Base-by-base conservation (phyloP, 2,797 vertebrate genomes). In the Chloroceryle amazona region DNA sequence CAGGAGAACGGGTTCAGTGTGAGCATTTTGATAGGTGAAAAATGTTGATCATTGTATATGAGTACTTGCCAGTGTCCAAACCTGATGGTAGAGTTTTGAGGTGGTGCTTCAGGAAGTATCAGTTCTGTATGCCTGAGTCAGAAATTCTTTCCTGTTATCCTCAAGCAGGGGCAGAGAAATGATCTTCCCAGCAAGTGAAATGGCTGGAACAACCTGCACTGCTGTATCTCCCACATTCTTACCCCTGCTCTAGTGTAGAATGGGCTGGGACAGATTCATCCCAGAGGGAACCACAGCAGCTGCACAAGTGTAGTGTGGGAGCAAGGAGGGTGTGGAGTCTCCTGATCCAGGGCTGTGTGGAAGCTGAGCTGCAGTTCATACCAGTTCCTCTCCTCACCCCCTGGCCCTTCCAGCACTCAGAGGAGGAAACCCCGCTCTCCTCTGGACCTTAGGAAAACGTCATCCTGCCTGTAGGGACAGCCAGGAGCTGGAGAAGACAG, bases 141-240 rank as follows among this genome's bases (percentile, higher is more conserved):
- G 88, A 31, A 94, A 29, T 76, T 66, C 44, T 62, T 83, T 66
- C 76, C 57, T 70, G n/a, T 5, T 85, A 17, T 21, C 28, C 44
- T 74, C 25, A 33, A 88, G 75, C 44, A 52, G 54, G 65, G 54
- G 62, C 68, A 86, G 33, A 68, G 44, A 44, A 20, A 62, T 21
- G 39, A 11, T 85, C 26, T 89, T 74, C 61, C 28, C 81, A 84
- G 81, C 0, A 0, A 31, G 37, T 57, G 55, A 62, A 44, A 44
- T 5, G 46, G 33, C 91, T 81, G 71, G 81, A 94, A 82, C 42
- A 91, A 85, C 95, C 72, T 90, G 85, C 17, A 37, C 8, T 4
- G 7, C 11, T 4, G 5, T 63, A 46, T 79, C 78, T 84, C 78
- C 46, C 23, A n/a, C 6, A 12, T 71, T 28, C 63, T 37, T 84